Evolutionary conservation across 1,140 invertebrate species (phyloP), one percentile per base, ranked within the genome.

Genomic region (Euschistus heros): DNA sequence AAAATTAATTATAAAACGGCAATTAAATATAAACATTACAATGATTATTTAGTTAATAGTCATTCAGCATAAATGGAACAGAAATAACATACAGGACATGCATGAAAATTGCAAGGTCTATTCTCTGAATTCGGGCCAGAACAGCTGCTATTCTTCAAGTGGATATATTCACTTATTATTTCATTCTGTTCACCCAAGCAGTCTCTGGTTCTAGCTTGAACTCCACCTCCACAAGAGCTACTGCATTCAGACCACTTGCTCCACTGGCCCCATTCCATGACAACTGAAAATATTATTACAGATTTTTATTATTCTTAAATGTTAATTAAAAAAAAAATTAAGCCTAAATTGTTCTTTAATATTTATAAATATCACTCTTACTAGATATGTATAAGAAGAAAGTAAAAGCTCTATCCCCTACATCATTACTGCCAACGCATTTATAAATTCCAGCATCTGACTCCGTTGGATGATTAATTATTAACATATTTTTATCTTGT

Each of bases 171-270:
- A 42, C 20, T 61, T 3, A 26, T 33, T n/a, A 42, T 61, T n/a
- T 61, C 42, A 42, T 61, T 42, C 18, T 26, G 2, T 18, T 61
- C n/a, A 14, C 79, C 78, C 69, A 80, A 73, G 68, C 81, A 83
- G 64, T 77, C 73, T 44, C 81, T 72, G 64, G 76, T 74, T 0
- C 77, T 66, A 24, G 60, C 70, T 30, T 75, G 75, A 2, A 86
- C 73, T 0, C 85, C 85, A 33, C 80, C 83, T 4, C 84, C 85
- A 74, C 86, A 87, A 3, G 78, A 80, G 64, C 82, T 75, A 2
- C 67, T 71, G 60, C 70, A 70, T 63, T 70, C 67, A 22, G 68
- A 63, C 73, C 73, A 74, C 1, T 69, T 33, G 22, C 50, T 24
- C 67, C 67, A 68, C 15, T 59, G 24, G 17, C 63, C 27, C 67